Percentiles rank a stretch among this genome's conserved stretches.
Conservation (phyloP, 2,797 vertebrate species). For the Urocyon cinereoargenteus region DNA sequence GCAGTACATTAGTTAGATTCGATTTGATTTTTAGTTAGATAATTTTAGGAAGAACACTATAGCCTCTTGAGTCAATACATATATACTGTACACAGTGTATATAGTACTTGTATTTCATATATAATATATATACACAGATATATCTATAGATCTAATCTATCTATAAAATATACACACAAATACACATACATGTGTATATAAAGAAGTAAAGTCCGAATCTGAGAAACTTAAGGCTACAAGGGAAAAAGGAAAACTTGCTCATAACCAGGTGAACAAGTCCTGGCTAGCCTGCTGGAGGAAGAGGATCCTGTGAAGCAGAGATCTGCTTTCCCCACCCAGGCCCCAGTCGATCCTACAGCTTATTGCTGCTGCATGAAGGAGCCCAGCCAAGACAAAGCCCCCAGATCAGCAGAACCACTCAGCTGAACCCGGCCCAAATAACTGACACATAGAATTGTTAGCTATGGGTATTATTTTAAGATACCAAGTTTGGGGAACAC, state of each 20-base stretch:
- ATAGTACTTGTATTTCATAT: not conserved
- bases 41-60: not conserved
- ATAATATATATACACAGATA: not conserved
- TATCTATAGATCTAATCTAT: not conserved
- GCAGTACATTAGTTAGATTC: not conserved
- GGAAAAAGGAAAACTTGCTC: not conserved
- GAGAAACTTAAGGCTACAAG: not conserved
- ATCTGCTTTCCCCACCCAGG: not conserved
- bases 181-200: not conserved
- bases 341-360: not conserved
- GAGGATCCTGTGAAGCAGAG: not conserved
- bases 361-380: not conserved
- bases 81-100: not conserved
- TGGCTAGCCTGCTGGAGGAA: too few relatives aligned
- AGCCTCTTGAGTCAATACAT: not conserved
- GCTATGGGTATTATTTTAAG: not conserved
- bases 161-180: not conserved
- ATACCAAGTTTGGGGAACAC: not conserved
- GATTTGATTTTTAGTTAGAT: not conserved
- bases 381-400: accelerated
- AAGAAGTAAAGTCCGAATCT: not conserved
- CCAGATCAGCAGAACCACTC: too few relatives aligned
- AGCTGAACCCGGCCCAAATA: too few relatives aligned
- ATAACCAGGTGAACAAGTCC: not conserved
- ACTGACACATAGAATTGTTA: not conserved